Base-by-base conservation (phyloP, 2,888 invertebrate genomes). In the Gari tellinella region DNA sequence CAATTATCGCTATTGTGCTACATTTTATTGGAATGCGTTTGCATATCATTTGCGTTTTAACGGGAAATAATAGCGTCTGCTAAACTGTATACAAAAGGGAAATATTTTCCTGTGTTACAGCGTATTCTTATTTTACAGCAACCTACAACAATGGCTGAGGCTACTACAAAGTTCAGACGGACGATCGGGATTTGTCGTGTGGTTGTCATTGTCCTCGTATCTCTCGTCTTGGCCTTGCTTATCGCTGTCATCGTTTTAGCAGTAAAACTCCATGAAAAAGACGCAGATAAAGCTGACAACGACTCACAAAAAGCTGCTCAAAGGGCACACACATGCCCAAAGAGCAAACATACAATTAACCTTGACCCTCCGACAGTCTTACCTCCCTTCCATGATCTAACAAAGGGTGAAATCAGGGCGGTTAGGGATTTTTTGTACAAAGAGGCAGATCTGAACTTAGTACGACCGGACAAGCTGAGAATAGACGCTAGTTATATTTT, bases 351-450 rank as follows among this genome's bases (percentile, higher is more conserved):
- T 14, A 55, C 41, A 19, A 55, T 55, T 8, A 57, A 77, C 38
- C 65, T 77, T 15, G 62, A 68, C 23, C 72, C 72, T n/a, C 77
- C 72, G 19, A 55, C 57, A 26, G 25, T 43, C 19, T 41, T 72
- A 1, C 61, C 77, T 5, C 77, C 77, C 12, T 77, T 77, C 49
- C 63, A 77, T 26, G 77, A 77, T 48, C 69, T 77, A 40, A 72
- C 77, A 1, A 38, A 31, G 10, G 57, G 57, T 1, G 77, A 77
- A 60, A 77, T 77, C 19, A 25, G 23, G 19, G 48, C 49, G 7
- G 55, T 77, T 1, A 64, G 49, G 23, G 62, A 72, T 4, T 77
- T 52, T 51, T 46, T 77, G 15, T 77, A 69, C 37, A 19, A 45
- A 5, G 61, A 72, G 21, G 1, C 17, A 19, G 72, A 76, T 46